Evolutionary conservation across 2,797 vertebrate genomes (phyloP), one percentile per base, ranked within the genome.

Genomic region (Aotus griseimembra): DNA sequence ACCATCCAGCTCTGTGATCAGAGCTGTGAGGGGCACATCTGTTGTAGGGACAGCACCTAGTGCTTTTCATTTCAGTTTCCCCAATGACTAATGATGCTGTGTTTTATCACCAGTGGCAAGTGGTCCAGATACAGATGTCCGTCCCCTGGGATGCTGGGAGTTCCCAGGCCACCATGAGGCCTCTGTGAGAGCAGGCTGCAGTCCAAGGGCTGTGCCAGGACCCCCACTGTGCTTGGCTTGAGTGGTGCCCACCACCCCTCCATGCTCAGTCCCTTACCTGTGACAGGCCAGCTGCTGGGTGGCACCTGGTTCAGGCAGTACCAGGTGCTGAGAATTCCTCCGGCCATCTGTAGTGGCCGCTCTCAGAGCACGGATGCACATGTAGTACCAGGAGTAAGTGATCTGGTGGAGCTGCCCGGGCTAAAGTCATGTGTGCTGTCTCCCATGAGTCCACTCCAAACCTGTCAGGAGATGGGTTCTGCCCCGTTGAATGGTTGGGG

Each of bases 21-120:
- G 77, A 77, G 50, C 36, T 30, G 0, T 46, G 82, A 85, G 36
- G 26, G 33, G 33, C 30, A 30, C 24, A 58, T 8, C 33, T 13
- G 9, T 33, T 19, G 6, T 58, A 13, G 57, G 48, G 39, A 28
- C 24, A 70, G 55, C 48, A 61, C 55, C 72, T 58, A 30, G 13
- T 73, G 80, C 36, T 80, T 91, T 94, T 81, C 72, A 36, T 80
- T 75, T 94, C 33, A 57, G 61, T 92, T 86, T 93, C 22, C 64
- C 81, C 86, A 22, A n/a, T 17, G 79, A 88, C 72, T 91, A 70
- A 14, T 7, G 48, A 81, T 90, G 64, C 44, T 13, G 6, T 73
- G 41, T 70, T 55, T 80, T 70, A 41, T 81, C 55, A 41, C 36
- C 41, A 82, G 67, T 14, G 33, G 24, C 20, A 30, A 84, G 41